Percentiles rank a stretch among this genome's conserved stretches.
Conservation (phyloP, 1,140 invertebrate genomes). For the Drosophila littoralis region DNA sequence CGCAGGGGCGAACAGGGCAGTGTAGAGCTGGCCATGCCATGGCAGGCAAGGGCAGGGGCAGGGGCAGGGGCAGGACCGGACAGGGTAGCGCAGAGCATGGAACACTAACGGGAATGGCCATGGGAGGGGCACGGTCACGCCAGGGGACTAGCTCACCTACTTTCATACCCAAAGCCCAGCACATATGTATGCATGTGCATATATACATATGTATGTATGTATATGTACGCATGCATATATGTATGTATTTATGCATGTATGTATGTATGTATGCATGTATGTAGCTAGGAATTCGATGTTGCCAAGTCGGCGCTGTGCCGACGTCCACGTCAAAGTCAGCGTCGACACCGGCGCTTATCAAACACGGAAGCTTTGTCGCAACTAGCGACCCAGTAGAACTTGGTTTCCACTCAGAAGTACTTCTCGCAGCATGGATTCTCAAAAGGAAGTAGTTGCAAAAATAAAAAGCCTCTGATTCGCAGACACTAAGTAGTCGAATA, state of each 20-base stretch:
- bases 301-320: conserved; percentile 37
- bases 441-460: too few relatives aligned
- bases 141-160: conserved; percentile 15
- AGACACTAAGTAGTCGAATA: too few relatives aligned
- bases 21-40: conserved; percentile 18
- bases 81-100: conserved; percentile 8
- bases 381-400: conserved; percentile 12
- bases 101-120: not conserved
- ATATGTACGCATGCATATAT: not conserved
- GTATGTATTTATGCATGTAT: not conserved
- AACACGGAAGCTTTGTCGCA: conserved; percentile 73
- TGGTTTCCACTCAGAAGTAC: too few relatives aligned
- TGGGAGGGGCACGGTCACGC: not conserved
- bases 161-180: conserved; percentile 16
- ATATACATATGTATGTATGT: too few relatives aligned
- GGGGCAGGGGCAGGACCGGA: not conserved
- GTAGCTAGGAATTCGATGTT: conserved; percentile 44
- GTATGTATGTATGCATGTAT: not conserved
- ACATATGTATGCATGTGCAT: too few relatives aligned
- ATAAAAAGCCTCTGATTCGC: too few relatives aligned
- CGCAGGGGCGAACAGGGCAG: conserved; percentile 8
- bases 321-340: conserved; percentile 18
- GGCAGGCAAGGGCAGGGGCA: not conserved
- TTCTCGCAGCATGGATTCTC: too few relatives aligned
- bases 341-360: conserved; percentile 58